Conservation (phyloP, 2,797 vertebrate genomes). For the Pyrocephalus nanus region DNA sequence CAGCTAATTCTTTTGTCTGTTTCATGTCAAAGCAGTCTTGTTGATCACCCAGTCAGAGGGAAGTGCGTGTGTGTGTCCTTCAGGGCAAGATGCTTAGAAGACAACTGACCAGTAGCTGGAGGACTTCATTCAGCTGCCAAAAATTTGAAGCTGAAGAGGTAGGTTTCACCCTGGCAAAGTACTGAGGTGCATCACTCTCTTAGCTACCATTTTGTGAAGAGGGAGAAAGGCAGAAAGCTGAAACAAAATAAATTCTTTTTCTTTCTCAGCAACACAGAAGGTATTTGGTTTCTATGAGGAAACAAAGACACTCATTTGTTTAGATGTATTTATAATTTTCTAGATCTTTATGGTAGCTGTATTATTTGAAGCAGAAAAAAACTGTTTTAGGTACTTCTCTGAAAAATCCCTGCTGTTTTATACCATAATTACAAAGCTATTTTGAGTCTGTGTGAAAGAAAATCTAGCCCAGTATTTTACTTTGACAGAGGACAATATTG, state of each 20-base stretch:
- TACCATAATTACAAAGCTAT: background rate
- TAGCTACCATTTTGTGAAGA: background rate
- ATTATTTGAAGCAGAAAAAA: background rate
- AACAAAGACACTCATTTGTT: background rate
- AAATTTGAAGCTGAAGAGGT: background rate
- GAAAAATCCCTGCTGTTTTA: background rate
- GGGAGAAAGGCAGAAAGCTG: background rate
- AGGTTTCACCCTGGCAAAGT: background rate
- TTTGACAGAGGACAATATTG: background rate
- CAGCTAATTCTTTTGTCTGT: background rate
- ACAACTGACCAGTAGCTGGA: background rate
- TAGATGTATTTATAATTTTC: background rate
- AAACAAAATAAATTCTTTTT: background rate
- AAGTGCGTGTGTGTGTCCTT: background rate
- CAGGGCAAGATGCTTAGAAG: background rate
- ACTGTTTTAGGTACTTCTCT: background rate
- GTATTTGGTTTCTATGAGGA: background rate
- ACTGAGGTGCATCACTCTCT: background rate
- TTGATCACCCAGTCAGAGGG: background rate
- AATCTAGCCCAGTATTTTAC: background rate
- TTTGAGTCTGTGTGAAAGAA: background rate
- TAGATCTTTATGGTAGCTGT: background rate
- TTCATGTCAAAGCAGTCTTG: background rate
- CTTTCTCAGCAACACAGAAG: background rate
- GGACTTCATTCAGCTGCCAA: background rate